Evolutionary conservation across 1,140 invertebrate species (phyloP), one percentile per base, ranked within the genome.

Genomic region (Ganaspis sp.): DNA sequence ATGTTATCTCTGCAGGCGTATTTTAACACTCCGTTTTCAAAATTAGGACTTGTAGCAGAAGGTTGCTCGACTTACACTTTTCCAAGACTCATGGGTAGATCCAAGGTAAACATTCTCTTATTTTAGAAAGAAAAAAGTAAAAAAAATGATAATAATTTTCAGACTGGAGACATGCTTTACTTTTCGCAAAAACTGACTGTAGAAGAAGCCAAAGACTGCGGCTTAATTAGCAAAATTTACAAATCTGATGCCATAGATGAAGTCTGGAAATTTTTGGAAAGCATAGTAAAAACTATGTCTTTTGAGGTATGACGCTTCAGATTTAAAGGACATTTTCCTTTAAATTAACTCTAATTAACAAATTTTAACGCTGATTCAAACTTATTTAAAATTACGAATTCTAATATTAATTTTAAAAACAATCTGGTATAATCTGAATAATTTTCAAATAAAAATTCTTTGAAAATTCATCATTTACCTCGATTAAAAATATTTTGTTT

Each of bases 21-120:
- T 81, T 98, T 99, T 88, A 92, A 94, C 74, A 96, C 97, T 73
- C 97, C 98, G 69, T 98, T 99, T 88, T 92, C 95, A 37, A 91
- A 92, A 78, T 88, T 98, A 34, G 96, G 96, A 21, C 91, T 98
- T 72, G 93, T 94, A 74, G 94, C 96, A 12, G 97, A 99, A 92
- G 97, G 94, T 15, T 95, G 96, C 86, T 97, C 97, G 8, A 94
- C 95, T 11, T 95, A 95, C 81, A 95, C 94, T 38, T 98, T 98
- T 87, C 96, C 97, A 0, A 92, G 90, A 84, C 89, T 98, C 37
- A 93, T 99, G 91, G 98, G 98, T 26, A 89, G 90, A 15, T 93
- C 93, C 53, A 96, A 95, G 91, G 95, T 95, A 90, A 9, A 38
- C 12, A 21, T 34, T 23, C 23, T 49, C 49, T 2, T 58, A 42